phyloP scores from a whole-genome alignment of 2,888 invertebrate species.

The Xestia xanthographa region DNA sequence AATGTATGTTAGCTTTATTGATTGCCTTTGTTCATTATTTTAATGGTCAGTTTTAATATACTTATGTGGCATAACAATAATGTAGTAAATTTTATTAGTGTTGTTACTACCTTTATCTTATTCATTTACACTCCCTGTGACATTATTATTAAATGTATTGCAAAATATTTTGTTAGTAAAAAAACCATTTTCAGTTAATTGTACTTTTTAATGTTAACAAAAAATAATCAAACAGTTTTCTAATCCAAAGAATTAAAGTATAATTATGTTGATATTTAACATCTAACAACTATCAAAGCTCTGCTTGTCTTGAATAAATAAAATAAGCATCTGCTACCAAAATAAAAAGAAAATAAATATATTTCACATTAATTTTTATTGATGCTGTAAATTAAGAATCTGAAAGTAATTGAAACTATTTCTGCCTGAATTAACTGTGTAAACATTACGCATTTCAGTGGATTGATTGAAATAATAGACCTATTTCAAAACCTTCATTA shows the following conservation, averaged over 20 bases:
- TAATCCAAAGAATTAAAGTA: slow-evolving; percentile 15
- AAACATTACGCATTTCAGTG: slow-evolving; percentile 8
- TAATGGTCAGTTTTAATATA: slow-evolving; percentile 33
- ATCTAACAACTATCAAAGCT: slow-evolving; percentile 26
- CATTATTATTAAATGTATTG: neutral
- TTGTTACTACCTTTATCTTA: slow-evolving; percentile 27
- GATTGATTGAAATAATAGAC: slow-evolving; percentile 28
- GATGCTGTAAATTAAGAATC: neutral
- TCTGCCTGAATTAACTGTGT: slow-evolving; percentile 5
- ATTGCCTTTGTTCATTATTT: slow-evolving; percentile 12
- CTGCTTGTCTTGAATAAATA: slow-evolving; percentile 6
- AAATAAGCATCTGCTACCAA: slow-evolving; percentile 12
- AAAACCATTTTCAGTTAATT: slow-evolving; percentile 26
- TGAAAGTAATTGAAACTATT: neutral
- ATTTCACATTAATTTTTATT: slow-evolving; percentile 1
- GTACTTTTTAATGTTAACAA: slow-evolving; percentile 50
- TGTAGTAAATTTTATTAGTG: slow-evolving; percentile 35
- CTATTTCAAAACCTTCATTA: slow-evolving; percentile 12
- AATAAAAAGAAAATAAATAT: neutral
- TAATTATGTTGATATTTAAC: slow-evolving; percentile 23
- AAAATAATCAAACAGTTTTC: slow-evolving; percentile 20
- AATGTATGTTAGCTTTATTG: slow-evolving; percentile 15
- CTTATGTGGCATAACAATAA: slow-evolving; percentile 44
- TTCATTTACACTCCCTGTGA: slow-evolving; percentile 16
- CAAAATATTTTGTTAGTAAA: slow-evolving; percentile 4